Conservation (phyloP, 2,888 invertebrate genomes). For the Tachina lurida region DNA sequence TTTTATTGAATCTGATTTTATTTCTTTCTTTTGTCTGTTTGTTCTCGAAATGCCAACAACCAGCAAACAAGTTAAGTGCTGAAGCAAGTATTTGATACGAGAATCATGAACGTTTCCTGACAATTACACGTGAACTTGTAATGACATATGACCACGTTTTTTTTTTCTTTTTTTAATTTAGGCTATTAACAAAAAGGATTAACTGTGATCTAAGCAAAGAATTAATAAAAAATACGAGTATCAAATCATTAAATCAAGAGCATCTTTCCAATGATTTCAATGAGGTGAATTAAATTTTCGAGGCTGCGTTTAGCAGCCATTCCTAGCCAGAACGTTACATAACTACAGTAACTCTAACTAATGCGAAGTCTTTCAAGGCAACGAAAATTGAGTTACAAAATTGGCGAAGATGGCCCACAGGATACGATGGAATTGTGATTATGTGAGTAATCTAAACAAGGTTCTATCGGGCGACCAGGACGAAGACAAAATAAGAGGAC, state of each 20-base stretch:
- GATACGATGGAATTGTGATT: no score
- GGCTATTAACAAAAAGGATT: constrained; percentile 41
- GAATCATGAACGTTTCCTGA: constrained; percentile 71
- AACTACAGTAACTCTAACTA: no score
- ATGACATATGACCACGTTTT: constrained; percentile 70
- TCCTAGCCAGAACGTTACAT: no score
- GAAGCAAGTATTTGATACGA: constrained; percentile 61
- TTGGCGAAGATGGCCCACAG: no score
- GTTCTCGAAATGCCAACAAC: constrained; percentile 56
- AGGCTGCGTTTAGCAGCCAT: no score
- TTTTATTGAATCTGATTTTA: constrained; percentile 44
- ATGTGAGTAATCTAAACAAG: no score
- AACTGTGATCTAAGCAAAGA: constrained; percentile 20
- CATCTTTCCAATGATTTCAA: background rate
- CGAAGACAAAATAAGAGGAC: no score
- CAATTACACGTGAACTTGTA: constrained; percentile 71
- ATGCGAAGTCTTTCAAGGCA: no score
- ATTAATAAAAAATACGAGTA: background rate
- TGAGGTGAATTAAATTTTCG: background rate
- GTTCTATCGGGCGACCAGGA: no score
- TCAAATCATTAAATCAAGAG: constrained; percentile 20
- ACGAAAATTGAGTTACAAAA: no score
- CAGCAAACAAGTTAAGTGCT: constrained; percentile 64
- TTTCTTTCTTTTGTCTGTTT: constrained; percentile 4
- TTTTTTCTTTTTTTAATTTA: background rate